Conservation (phyloP, 2,888 invertebrate genomes). For the Chrysolina americana region DNA sequence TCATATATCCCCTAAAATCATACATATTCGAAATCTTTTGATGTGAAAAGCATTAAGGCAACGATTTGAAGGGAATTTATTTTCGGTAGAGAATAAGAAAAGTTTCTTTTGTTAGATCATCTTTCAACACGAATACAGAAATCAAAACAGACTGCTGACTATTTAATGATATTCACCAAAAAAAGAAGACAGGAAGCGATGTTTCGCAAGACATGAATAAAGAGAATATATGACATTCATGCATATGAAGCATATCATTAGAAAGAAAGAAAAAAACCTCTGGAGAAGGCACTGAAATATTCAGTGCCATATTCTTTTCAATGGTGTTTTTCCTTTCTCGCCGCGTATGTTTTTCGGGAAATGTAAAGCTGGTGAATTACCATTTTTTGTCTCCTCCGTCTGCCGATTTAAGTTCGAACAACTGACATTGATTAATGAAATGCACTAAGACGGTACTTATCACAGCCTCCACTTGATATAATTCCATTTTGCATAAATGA, state of each 20-base stretch:
- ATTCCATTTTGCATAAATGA: no score
- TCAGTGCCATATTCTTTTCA: conserved; percentile 14
- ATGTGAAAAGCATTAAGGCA: conserved; percentile 17
- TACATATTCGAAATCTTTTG: conserved; percentile 30
- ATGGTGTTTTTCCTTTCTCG: background rate
- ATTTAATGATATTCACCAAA: conserved; percentile 17
- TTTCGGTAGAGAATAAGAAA: conserved; percentile 4
- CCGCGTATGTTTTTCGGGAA: background rate
- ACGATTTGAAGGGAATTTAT: conserved; percentile 20
- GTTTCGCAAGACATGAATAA: conserved; percentile 20
- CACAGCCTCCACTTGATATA: no score
- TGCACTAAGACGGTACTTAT: no score
- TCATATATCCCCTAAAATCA: conserved; percentile 4
- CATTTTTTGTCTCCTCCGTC: background rate
- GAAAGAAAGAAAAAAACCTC: conserved; percentile 1
- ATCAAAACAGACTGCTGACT: conserved; percentile 18
- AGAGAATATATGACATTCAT: conserved; percentile 17
- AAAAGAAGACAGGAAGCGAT: conserved; percentile 2
- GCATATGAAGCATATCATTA: conserved; percentile 18
- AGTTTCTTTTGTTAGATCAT: conserved; percentile 10
- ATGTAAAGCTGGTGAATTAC: background rate
- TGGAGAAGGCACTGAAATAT: conserved; percentile 11
- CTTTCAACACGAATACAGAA: background rate
- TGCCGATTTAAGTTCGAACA: background rate
- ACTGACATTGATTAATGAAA: no score